Base-by-base conservation (phyloP, 2,888 invertebrate species). In the Serripes groenlandicus region DNA sequence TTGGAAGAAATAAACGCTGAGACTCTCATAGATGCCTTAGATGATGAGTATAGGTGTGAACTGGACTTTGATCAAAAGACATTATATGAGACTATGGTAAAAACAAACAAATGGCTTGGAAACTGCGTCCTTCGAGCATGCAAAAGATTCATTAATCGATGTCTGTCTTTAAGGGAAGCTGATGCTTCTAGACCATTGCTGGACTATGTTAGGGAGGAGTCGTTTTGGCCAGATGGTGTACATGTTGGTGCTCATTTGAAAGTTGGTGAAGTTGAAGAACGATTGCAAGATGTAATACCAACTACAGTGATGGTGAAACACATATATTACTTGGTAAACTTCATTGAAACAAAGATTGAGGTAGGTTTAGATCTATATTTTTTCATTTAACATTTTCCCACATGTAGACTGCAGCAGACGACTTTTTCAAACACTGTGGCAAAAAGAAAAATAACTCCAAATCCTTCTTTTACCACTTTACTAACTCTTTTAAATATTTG, bases 131-230 rank as follows among this genome's bases (percentile, higher is more conserved):
- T 72, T 15, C 72, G 74, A 28, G 78, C 86, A 15, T 37, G 85
- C n/a, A 85, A 87, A 68, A 70, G 84, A 54, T 90, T 90, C 74
- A 66, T 84, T 21, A 81, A 86, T 60, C 72, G 89, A 83, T 87
- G 84, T 75, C 49, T 90, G 42, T 75, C 77, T n/a, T 26, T 76
- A 26, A 78, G 78, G 5, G 79, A 79, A 23, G 69, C 81, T 4
- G 73, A 75, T 30, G 5, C 70, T 9, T 62, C 74, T 11, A 78
- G 74, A 23, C 66, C 79, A 11, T 58, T 90, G 11, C n/a, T 75
- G 4, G 78, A 85, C 7, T 86, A 79, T 23, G 32, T 90, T 9
- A 69, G 58, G 1, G 82, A 88, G 42, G 49, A 56, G 35, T 85
- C 85, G 1, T 83, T 89, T 42, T 90, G 90, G 90, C 82, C 86